Evolutionary conservation across 2,888 invertebrate genomes (phyloP).

Genomic region (Conomelus anceps): DNA sequence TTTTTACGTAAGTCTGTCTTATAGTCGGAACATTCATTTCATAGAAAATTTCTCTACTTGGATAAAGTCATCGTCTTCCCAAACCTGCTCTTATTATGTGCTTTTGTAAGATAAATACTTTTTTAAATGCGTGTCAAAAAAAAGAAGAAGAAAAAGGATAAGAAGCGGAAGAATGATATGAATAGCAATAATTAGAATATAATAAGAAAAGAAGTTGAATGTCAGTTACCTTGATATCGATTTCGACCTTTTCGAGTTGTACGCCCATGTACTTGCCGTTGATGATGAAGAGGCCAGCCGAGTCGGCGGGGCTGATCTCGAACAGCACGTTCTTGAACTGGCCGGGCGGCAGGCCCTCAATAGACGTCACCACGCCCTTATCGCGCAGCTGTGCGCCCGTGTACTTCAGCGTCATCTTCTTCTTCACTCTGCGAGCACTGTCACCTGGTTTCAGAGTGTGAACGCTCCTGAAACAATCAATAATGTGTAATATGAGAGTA

Average conservation of each 20-base stretch:
- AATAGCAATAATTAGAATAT: background rate
- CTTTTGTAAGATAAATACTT: too few species aligned
- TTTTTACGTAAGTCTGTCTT: too few species aligned
- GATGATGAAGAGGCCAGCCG: slow-evolving; percentile 60
- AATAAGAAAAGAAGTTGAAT: background rate
- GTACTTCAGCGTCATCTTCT: slow-evolving; percentile 56
- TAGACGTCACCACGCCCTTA: slow-evolving; percentile 63
- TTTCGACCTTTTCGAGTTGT: slow-evolving; percentile 63
- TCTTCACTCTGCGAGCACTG: slow-evolving; percentile 46
- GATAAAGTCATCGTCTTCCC: too few species aligned
- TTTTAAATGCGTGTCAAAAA: too few species aligned
- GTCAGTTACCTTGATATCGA: slow-evolving; percentile 51
- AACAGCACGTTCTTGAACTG: slow-evolving; percentile 71
- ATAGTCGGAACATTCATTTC: too few species aligned
- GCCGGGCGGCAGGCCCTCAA: slow-evolving; percentile 57
- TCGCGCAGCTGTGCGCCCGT: slow-evolving; percentile 61
- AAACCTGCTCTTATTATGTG: too few species aligned
- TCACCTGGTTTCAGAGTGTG: slow-evolving; percentile 39
- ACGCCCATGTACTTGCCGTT: slow-evolving; percentile 71
- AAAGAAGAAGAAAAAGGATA: too few species aligned
- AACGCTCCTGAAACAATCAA: slow-evolving; percentile 49
- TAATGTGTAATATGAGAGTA: too few species aligned
- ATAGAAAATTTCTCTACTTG: too few species aligned
- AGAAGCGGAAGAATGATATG: background rate
- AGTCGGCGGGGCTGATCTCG: slow-evolving; percentile 61